Conservation (phyloP, 2,113 vertebrate genomes). For the Manacus vitellinus region DNA sequence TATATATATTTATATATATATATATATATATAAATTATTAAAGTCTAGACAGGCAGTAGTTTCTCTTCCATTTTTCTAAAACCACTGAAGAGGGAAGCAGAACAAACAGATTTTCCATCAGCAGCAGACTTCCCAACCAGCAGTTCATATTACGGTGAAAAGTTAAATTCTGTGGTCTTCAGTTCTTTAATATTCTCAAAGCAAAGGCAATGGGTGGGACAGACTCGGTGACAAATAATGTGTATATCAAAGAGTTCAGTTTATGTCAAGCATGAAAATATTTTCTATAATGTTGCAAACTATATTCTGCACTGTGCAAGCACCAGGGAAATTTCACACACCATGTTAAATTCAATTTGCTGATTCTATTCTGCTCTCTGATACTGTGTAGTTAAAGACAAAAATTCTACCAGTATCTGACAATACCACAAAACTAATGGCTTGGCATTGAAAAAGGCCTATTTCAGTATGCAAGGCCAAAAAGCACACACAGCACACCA, state of each 20-base stretch:
- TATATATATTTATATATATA: not conserved
- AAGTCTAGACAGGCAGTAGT: constrained; percentile 27
- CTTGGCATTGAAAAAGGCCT: not conserved
- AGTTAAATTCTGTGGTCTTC: constrained; percentile 7
- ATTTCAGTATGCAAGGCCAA: not conserved
- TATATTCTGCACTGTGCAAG: not conserved
- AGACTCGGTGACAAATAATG: not conserved
- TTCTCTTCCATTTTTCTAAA: constrained; percentile 27
- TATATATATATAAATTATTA: not conserved
- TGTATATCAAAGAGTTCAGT: not conserved
- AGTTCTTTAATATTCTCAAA: constrained; percentile 15
- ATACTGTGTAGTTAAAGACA: not conserved
- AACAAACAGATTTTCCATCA: constrained; percentile 31
- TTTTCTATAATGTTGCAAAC: not conserved
- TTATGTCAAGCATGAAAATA: not conserved
- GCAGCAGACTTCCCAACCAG: not conserved
- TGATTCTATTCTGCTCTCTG: not conserved
- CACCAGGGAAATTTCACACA: not conserved
- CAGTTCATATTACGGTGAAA: not conserved
- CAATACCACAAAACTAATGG: not conserved
- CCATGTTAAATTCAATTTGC: not conserved
- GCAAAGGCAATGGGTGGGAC: not conserved
- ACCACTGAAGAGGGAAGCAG: constrained; percentile 31
- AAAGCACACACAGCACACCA: not conserved
- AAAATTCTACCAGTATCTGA: not conserved